Percentiles rank a stretch among this genome's conserved stretches.
Evolutionary conservation across 1,140 invertebrate species (phyloP).

Genomic region (Nymphalis io): DNA sequence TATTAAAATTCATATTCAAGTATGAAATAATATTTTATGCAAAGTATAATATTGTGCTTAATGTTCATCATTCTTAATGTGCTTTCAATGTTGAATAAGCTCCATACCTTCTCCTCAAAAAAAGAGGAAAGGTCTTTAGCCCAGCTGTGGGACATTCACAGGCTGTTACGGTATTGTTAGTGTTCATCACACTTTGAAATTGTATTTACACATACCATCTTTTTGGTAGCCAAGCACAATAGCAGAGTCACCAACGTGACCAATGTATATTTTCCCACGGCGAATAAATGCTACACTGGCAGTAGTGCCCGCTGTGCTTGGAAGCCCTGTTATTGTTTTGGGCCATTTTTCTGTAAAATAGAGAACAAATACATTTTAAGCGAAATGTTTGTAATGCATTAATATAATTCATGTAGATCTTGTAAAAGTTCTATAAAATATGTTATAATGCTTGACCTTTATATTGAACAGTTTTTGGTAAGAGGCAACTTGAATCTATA

Average conservation of each 20-base stretch:
- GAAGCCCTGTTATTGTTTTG: constrained; percentile 93
- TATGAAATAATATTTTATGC: no score
- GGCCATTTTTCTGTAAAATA: constrained; percentile 93
- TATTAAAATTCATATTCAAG: no score
- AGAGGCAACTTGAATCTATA: constrained; percentile 56
- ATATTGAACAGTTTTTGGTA: constrained; percentile 53
- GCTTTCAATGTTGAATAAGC: no score
- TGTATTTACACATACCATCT: constrained; percentile 66
- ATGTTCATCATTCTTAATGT: no score
- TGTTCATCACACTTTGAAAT: background rate
- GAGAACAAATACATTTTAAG: background rate
- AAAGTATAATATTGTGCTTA: no score
- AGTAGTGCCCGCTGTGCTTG: constrained; percentile 98
- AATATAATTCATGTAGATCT: background rate
- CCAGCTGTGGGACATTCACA: no score
- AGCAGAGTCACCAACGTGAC: constrained; percentile 98
- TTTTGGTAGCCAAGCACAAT: constrained; percentile 94
- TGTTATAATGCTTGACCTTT: constrained; percentile 33
- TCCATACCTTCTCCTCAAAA: no score
- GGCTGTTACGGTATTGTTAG: no score
- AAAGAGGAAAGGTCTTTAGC: no score
- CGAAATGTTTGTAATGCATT: no score
- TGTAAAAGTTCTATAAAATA: constrained; percentile 1
- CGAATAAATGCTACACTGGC: constrained; percentile 97
- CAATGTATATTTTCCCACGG: constrained; percentile 96